Base-by-base conservation (phyloP, 2,888 invertebrate genomes). In the Neuroscelio doddi region DNA sequence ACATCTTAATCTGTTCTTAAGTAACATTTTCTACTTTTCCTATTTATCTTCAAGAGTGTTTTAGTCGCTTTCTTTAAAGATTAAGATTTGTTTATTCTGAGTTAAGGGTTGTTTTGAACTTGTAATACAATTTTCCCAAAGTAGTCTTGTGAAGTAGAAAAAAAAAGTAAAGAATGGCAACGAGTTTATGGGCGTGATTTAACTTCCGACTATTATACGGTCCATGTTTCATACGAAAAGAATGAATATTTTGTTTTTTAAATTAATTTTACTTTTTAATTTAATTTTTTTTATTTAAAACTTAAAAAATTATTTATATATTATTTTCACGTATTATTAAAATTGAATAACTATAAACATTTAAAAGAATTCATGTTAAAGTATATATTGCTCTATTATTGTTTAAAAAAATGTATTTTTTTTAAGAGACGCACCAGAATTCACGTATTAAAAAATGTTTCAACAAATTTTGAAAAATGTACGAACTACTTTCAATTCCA, bases 51-150 rank as follows among this genome's bases (percentile, higher is more conserved):
- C 30, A 8, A n/a, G 12, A 21, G 39, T 21, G 34, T 34, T 14
- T 14, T n/a, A 27, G 27, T 9, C 26, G 57, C 38, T 29, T 50
- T 38, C 8, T 50, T 38, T 38, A 24, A 14, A 46, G 46, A 59
- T 62, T 44, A 44, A 56, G 50, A 56, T 56, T 56, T 36, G 41
- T 32, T 55, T 17, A 44, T 17, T 27, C 10, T 38, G n/a, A 51
- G 17, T 34, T 21, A 34, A 27, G 39, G n/a, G 16, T 45, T 34
- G 34, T 27, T 45, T 42, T 47, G 42, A 53, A 53, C 44, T 61
- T 53, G 61, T 55, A 50, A 55, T 45, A 38, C 38, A 53, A 55
- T 61, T 50, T 55, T 45, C 34, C 17, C 16, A 21, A 41, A 52
- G 46, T 36, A 46, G 17, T 34, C 52, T 45, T 17, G 24, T 27